Conservation (phyloP, 2,797 vertebrate species). For the Lagodon rhomboides region DNA sequence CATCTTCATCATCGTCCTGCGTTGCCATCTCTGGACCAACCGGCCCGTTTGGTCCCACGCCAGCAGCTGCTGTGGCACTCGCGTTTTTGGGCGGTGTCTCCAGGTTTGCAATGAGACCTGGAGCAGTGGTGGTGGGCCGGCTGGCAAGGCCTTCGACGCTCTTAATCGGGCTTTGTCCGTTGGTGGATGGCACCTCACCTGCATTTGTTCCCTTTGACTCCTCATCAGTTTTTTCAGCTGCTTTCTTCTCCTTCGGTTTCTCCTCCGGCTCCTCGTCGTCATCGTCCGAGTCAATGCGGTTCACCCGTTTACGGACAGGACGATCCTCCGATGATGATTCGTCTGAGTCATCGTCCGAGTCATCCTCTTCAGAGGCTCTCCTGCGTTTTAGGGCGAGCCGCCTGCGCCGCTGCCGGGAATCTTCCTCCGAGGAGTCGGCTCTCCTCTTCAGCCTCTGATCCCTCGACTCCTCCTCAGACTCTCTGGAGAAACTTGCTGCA, state of each 20-base stretch:
- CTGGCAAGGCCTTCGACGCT: slow-evolving; percentile 89
- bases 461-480: slow-evolving; percentile 80
- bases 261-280: slow-evolving; percentile 78
- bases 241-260: slow-evolving; percentile 73
- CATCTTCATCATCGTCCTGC: slow-evolving; percentile 96
- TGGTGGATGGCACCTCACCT: slow-evolving; percentile 90
- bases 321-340: slow-evolving; percentile 88
- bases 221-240: slow-evolving; percentile 83
- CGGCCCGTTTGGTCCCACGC: slow-evolving; percentile 90
- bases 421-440: slow-evolving; percentile 77
- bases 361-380: slow-evolving; percentile 91
- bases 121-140: slow-evolving; percentile 71
- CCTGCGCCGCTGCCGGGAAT: slow-evolving; percentile 69
- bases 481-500: slow-evolving; percentile 79
- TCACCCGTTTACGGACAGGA: slow-evolving; percentile 92
- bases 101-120: slow-evolving; percentile 37
- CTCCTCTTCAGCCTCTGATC: slow-evolving; percentile 67
- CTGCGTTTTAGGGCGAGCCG: slow-evolving; percentile 82
- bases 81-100: slow-evolving; percentile 84
- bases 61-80: slow-evolving; percentile 74
- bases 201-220: slow-evolving; percentile 89
- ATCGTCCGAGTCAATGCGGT: slow-evolving; percentile 94
- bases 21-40: slow-evolving; percentile 87
- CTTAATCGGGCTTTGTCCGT: slow-evolving; percentile 93
- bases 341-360: slow-evolving; percentile 85